Evolutionary conservation across 2,797 vertebrate species (phyloP), one percentile per base, ranked within the genome.

Genomic region (Garrulus glandarius): DNA sequence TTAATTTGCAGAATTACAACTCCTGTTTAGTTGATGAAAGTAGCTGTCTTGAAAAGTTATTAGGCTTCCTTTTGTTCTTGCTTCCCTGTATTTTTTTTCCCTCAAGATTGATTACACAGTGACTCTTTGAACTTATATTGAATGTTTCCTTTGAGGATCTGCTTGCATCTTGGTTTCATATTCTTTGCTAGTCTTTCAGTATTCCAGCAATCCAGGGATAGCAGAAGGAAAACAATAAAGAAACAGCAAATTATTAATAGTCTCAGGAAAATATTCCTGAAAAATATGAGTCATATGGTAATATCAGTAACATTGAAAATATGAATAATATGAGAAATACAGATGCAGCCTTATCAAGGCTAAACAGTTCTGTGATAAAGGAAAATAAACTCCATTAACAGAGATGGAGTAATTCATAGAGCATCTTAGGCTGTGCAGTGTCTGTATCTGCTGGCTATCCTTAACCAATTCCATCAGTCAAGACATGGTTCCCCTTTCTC

Each of bases 401-500:
- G 43, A 87, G 43, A 70, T 0, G 0, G 6, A 67, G 55, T 72
- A 81, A 87, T 55, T 74, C 34, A 81, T 7, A 89, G 92, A 84
- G 59, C 79, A 86, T 63, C 55, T 76, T 34, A 47, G 7, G 24
- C 21, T 84, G 76, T 43, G 23, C 79, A 59, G 13, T 41, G 60
- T 56, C n/a, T 57, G 32, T 60, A 57, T 87, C n/a, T 5, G 17
- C 37, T 71, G 55, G 61, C 72, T 84, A 70, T 87, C 75, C 71
- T 95, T 95, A 95, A 96, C 93, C 95, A 95, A 88, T 96, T 95
- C 92, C 70, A 77, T 92, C 92, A 89, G 92, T 83, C 75, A 85
- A 93, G 90, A 72, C 74, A 90, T 2, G 34, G 68, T 63, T 94
- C 55, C 71, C 37, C 69, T 80, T 95, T 84, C 82, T 61, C 74